Conservation (phyloP, 2,113 vertebrate species). For the Ictidomys tridecemlineatus region DNA sequence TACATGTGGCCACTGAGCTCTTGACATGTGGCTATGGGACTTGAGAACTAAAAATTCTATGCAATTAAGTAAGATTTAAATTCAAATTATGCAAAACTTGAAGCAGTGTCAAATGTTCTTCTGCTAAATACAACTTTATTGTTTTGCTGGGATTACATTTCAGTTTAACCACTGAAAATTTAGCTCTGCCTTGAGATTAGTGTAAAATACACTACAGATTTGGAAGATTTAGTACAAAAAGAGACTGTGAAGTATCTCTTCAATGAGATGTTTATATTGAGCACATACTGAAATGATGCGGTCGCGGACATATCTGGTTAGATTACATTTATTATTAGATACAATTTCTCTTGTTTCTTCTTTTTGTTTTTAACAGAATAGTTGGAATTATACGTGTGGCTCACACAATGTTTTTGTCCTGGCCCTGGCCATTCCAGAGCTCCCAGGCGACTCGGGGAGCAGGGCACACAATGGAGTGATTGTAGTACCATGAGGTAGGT, state of each 20-base stretch:
- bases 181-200: not conserved
- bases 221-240: not conserved
- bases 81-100: not conserved
- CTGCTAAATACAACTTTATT: not conserved
- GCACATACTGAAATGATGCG: not conserved
- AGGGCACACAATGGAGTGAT: not conserved
- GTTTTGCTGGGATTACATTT: not conserved
- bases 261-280: not conserved
- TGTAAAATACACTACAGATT: not conserved
- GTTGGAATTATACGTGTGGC: not conserved
- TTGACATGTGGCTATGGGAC: not conserved
- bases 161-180: not conserved
- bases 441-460: not conserved
- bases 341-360: not conserved
- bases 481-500: not conserved
- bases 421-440: not conserved
- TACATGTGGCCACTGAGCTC: not conserved
- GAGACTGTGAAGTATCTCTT: not conserved
- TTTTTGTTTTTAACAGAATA: not conserved
- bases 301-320: not conserved
- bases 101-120: not conserved
- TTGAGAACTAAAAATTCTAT: not conserved
- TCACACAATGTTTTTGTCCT: not conserved
- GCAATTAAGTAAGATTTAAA: slow-evolving; percentile 1
- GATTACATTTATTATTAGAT: not conserved